Base-by-base conservation (phyloP, 2,797 vertebrate genomes). In the Manis pentadactyla region DNA sequence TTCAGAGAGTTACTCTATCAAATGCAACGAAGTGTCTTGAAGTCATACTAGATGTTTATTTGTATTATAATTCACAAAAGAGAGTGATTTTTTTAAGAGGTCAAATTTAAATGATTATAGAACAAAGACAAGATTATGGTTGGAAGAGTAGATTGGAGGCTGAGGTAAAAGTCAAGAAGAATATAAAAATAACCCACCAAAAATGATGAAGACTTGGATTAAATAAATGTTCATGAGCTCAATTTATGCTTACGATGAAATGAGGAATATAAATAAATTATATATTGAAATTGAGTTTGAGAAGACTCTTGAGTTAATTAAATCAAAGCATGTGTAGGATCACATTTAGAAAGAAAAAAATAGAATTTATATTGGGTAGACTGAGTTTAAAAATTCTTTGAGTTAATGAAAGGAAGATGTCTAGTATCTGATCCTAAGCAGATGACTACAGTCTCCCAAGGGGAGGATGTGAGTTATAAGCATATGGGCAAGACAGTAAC, bases 301-400 rank as follows among this genome's bases (percentile, higher is more conserved):
- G 2, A 90, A 51, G 37, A 11, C 37, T 46, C 46, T 34, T 64
- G 64, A 46, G 2, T 93, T 51, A 23, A 46, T 27, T 94, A 46
- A 85, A 86, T 90, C n/a, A 81, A 94, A 90, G 57, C 34, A 82
- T 5, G 2, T n/a, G 29, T 15, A 90, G 77, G 31, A 73, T 8
- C 29, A 66, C 57, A 88, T 64, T 75, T 77, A 82, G 29, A 91
- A 81, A 71, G 27, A 71, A 86, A 92, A 92, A 89, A n/a, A 34
- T 12, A 55, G n/a, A 1, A n/a, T 5, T 27, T 31, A 37, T 19
- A 53, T 59, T 92, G 9, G 29, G 66, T 25, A 46, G 31, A 83
- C 4, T 63, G 31, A 79, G 12, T 27, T 81, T 51, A 42, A 93
- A 84, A 19, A 74, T 59, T 75, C 37, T 37, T 3, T 34, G 5